These are phyloP conservation scores for Acanthosepion pharaonis DNA, from an alignment of 2,888 invertebrate genomes.

Conservation along the genomic window DNA sequence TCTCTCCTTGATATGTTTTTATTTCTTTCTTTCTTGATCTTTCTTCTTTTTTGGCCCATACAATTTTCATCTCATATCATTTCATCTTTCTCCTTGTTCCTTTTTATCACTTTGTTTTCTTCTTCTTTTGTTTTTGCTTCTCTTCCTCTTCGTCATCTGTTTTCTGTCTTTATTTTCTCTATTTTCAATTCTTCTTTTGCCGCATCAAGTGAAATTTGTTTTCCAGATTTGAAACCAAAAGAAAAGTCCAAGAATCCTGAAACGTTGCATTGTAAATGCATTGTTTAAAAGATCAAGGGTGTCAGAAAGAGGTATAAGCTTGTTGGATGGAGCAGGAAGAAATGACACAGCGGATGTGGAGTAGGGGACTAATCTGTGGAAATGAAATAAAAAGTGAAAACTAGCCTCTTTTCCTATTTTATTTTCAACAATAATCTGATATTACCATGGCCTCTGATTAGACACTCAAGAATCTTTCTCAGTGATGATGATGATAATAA, in stretches of 20 bases:
- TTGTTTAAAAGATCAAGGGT: no score
- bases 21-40: no score
- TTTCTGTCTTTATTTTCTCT: neutral
- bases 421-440: neutral
- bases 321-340: neutral
- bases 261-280: neutral
- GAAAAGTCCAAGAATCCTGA: neutral
- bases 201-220: slow-evolving; percentile 4
- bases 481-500: no score
- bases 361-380: neutral
- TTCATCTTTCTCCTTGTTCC: no score
- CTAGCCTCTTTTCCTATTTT: neutral
- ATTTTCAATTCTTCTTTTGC: neutral
- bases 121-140: neutral
- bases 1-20: no score
- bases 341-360: neutral
- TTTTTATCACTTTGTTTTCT: no score
- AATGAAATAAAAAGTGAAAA: neutral
- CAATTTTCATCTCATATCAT: no score
- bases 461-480: neutral
- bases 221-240: neutral
- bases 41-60: no score
- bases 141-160: neutral
- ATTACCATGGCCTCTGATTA: neutral
- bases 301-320: no score